Percentiles rank a stretch among this genome's conserved stretches.
phyloP scores from a whole-genome alignment of 2,797 vertebrate species.

The Brotula barbata region DNA sequence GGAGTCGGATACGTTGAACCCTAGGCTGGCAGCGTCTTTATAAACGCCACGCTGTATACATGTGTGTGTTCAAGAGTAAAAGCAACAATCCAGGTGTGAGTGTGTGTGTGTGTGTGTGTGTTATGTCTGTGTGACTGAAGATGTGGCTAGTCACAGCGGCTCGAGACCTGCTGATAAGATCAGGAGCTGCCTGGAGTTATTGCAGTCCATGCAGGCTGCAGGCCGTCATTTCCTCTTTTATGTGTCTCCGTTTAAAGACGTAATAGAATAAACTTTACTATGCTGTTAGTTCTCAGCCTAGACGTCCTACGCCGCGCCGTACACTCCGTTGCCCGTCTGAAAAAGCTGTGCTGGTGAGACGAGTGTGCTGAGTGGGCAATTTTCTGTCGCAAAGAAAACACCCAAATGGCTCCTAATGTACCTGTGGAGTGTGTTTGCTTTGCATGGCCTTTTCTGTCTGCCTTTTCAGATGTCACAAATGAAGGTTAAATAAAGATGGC shows the following conservation, averaged over 20 bases:
- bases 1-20: background rate
- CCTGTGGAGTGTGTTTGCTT: slow-evolving; percentile 13
- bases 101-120: slow-evolving; percentile 18
- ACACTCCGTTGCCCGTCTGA: slow-evolving; percentile 9
- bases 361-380: slow-evolving; percentile 30
- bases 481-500: background rate
- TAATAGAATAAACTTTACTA: slow-evolving; percentile 64
- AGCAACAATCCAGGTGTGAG: slow-evolving; percentile 19
- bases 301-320: slow-evolving; percentile 5
- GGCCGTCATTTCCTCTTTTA: slow-evolving; percentile 67
- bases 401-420: slow-evolving; percentile 16
- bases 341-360: slow-evolving; percentile 21
- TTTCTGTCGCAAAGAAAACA: slow-evolving; percentile 31
- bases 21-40: background rate
- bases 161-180: slow-evolving; percentile 56
- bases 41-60: background rate
- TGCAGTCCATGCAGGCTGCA: slow-evolving; percentile 49
- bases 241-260: slow-evolving; percentile 55
- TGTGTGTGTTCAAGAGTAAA: slow-evolving; percentile 2
- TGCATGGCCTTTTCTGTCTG: slow-evolving; percentile 6
- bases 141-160: slow-evolving; percentile 14
- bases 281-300: slow-evolving; percentile 49
- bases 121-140: slow-evolving; percentile 24
- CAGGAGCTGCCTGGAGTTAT: slow-evolving; percentile 59
- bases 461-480: slow-evolving; percentile 9